Percentiles rank a stretch among this genome's conserved stretches.
Evolutionary conservation across 2,113 vertebrate genomes (phyloP).

Genomic region (Seriola rivoliana): DNA sequence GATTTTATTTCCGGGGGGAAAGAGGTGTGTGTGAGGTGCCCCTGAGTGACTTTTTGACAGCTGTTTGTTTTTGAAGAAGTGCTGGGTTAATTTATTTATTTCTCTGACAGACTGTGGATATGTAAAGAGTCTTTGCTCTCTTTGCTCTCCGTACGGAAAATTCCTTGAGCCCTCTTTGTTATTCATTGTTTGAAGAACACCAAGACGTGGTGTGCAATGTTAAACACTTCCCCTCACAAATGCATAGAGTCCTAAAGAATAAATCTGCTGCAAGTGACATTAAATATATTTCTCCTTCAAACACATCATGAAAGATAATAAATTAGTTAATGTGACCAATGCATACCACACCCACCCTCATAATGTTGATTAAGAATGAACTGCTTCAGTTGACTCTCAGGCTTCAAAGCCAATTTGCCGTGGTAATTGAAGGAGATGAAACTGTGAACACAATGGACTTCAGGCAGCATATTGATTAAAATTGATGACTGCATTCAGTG

Average conservation of each 20-base stretch:
- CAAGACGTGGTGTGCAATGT: conserved; percentile 43
- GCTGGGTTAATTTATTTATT: conserved; percentile 73
- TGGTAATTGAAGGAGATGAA: conserved; percentile 76
- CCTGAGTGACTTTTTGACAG: conserved; percentile 81
- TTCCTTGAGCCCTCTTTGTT: conserved; percentile 71
- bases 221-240: conserved; percentile 39
- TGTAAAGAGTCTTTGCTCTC: conserved; percentile 60
- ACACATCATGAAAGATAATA: conserved; percentile 43
- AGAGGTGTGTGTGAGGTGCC: conserved; percentile 38
- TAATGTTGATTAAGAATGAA: conserved; percentile 67
- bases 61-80: conserved; percentile 76
- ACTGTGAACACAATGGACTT: conserved; percentile 68
- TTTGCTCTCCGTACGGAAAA: conserved; percentile 56
- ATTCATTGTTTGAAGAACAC: conserved; percentile 70
- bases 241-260: not conserved
- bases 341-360: conserved; percentile 49
- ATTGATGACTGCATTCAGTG: conserved; percentile 65
- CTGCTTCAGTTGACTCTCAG: conserved; percentile 63
- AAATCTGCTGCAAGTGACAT: conserved; percentile 39
- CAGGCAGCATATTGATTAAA: conserved; percentile 67
- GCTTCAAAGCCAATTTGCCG: conserved; percentile 69
- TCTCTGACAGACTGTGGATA: conserved; percentile 73
- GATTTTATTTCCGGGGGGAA: conserved; percentile 58
- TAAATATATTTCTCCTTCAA: conserved; percentile 34
- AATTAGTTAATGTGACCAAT: conserved; percentile 48